Conservation (phyloP, 2,113 vertebrate genomes). For the Mormyrus lacerda region DNA sequence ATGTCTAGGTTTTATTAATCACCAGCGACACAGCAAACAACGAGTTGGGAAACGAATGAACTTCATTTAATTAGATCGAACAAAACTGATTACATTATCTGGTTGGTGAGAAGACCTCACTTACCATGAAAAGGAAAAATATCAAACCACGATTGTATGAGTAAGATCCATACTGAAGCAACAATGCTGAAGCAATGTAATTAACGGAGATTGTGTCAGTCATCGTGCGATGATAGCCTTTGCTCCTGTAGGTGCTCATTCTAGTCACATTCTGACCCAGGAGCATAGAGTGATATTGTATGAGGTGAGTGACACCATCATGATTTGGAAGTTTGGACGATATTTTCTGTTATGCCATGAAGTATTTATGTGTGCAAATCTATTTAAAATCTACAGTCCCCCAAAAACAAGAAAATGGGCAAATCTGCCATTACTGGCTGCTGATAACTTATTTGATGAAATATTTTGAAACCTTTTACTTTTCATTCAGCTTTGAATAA, state of each 20-base stretch:
- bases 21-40: constrained; percentile 50
- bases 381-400: not conserved
- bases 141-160: constrained; percentile 26
- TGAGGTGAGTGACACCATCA: not conserved
- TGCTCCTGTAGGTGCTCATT: not conserved
- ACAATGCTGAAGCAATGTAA: not conserved
- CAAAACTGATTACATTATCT: constrained; percentile 62
- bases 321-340: not conserved
- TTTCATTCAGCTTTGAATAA: not conserved
- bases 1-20: constrained; percentile 50
- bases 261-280: not conserved
- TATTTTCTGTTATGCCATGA: not conserved
- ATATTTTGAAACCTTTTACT: not conserved
- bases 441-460: not conserved
- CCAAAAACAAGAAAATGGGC: not conserved
- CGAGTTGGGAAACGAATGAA: constrained; percentile 63
- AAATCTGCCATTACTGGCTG: not conserved
- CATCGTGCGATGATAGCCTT: not conserved
- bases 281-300: not conserved
- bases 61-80: constrained; percentile 66
- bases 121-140: constrained; percentile 43
- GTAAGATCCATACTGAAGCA: not conserved
- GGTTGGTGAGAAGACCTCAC: constrained; percentile 46
- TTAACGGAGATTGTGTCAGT: constrained; percentile 7
- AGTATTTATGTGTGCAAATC: not conserved